A percentile compares a stretch with the other conserved stretches of the same genome.
Conservation (phyloP, 2,888 invertebrate species). For the Ophion costatus region DNA sequence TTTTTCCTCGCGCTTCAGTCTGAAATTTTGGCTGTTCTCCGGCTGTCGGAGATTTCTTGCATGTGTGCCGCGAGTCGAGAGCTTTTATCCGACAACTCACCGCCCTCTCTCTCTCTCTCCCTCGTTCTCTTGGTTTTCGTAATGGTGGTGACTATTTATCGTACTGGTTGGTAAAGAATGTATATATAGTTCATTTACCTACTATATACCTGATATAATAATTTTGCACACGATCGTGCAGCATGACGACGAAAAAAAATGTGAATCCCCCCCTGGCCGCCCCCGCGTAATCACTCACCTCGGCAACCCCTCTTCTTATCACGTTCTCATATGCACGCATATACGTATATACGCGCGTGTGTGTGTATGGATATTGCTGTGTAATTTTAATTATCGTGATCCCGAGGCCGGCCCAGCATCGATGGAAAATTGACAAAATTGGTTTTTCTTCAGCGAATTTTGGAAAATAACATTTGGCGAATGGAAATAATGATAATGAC, state of each 20-base stretch:
- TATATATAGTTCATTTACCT: constrained; percentile 47
- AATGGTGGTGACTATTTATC: constrained; percentile 52
- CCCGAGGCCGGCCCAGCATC: constrained; percentile 43
- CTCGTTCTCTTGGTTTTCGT: constrained; percentile 54
- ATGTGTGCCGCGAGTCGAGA: constrained; percentile 17
- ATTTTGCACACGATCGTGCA: constrained; percentile 50
- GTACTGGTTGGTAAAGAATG: constrained; percentile 48
- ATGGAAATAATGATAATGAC: constrained; percentile 16
- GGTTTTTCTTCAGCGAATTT: constrained; percentile 6
- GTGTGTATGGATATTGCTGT: constrained; percentile 23
- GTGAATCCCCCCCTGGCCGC: constrained; percentile 43
- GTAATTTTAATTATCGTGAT: constrained; percentile 43
- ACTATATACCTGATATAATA: constrained; percentile 13
- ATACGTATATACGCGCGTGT: constrained; percentile 17
- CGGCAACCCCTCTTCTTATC: constrained; percentile 60
- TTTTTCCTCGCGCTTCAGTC: constrained; percentile 1
- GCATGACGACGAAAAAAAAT: constrained; percentile 50
- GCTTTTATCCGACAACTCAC: constrained; percentile 36
- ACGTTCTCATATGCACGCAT: constrained; percentile 43
- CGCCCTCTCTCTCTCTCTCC: constrained; percentile 48
- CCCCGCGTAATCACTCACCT: constrained; percentile 51
- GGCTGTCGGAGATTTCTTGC: constrained; percentile 7
- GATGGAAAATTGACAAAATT: constrained; percentile 43
- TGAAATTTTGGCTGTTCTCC: constrained; percentile 9
- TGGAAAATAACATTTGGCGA: not conserved